Percentiles rank a stretch among this genome's conserved stretches.
Conservation (phyloP, 2,888 invertebrate species). For the Chironomus tentans region DNA sequence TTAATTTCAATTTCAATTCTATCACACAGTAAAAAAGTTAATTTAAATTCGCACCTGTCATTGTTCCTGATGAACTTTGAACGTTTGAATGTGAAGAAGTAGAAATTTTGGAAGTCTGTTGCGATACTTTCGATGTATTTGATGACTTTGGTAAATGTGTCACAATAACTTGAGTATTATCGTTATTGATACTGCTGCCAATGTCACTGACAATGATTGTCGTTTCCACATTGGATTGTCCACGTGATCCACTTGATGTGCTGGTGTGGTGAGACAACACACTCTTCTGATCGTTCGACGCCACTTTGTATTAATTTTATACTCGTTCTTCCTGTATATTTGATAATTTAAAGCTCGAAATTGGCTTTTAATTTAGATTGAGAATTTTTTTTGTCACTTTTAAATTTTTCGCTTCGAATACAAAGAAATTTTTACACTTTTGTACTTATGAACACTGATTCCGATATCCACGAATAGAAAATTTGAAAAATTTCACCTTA, state of each 20-base stretch:
- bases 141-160: conserved; percentile 1
- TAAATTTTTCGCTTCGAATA: too few relatives aligned
- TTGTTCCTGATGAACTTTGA: conserved; percentile 17
- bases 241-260: background rate
- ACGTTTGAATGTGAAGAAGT: conserved; percentile 1
- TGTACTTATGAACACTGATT: conserved; percentile 12
- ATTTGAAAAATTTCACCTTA: background rate
- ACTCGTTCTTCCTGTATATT: background rate
- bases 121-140: background rate
- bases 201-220: conserved; percentile 15
- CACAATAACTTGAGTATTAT: conserved; percentile 7
- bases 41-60: conserved; percentile 15
- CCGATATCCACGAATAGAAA: background rate
- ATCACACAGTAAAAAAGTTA: background rate
- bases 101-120: background rate
- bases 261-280: background rate
- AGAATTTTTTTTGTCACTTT: too few relatives aligned
- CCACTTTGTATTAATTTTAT: conserved; percentile 14
- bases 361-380: too few relatives aligned
- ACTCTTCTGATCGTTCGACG: conserved; percentile 17
- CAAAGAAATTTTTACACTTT: too few relatives aligned
- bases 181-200: background rate
- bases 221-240: conserved; percentile 1
- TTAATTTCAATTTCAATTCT: too few relatives aligned
- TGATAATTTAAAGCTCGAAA: background rate